These are phyloP conservation scores for Erethizon dorsatum DNA, from an alignment of 2,797 vertebrate species.

Conservation along the genomic window DNA sequence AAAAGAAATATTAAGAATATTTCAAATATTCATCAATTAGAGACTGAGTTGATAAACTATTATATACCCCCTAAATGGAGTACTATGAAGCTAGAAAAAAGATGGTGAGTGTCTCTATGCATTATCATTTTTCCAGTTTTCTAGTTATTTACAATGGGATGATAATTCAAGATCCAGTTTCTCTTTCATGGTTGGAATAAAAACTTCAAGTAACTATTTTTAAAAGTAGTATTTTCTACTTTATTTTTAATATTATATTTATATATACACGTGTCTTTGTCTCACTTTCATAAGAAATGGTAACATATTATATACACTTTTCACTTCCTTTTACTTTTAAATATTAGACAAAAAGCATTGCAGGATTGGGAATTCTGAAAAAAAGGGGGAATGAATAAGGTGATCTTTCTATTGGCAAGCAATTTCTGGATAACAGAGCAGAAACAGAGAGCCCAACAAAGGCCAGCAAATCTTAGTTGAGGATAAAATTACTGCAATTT, in stretches of 20 bases:
- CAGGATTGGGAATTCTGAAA: background rate
- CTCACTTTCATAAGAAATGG: slow-evolving; percentile 45
- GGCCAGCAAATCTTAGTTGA: background rate
- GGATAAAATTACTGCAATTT: background rate
- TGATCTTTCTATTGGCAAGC: background rate
- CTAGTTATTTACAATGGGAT: slow-evolving; percentile 12
- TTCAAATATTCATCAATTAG: background rate
- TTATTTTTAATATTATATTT: background rate
- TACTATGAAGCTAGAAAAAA: slow-evolving; percentile 1
- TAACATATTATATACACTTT: background rate
- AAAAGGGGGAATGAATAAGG: background rate
- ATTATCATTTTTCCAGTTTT: background rate
- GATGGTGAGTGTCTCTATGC: background rate
- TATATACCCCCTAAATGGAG: background rate
- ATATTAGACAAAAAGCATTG: background rate
- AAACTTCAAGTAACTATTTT: slow-evolving; percentile 10
- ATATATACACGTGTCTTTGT: accelerated
- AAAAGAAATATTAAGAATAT: background rate
- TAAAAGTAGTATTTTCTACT: background rate
- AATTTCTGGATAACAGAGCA: background rate
- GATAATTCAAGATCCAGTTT: background rate
- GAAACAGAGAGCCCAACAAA: background rate
- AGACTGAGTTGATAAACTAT: background rate
- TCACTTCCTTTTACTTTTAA: background rate
- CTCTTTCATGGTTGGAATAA: background rate